Evolutionary conservation across 2,113 vertebrate species (phyloP).

Genomic region (Mystacornis crossleyi): DNA sequence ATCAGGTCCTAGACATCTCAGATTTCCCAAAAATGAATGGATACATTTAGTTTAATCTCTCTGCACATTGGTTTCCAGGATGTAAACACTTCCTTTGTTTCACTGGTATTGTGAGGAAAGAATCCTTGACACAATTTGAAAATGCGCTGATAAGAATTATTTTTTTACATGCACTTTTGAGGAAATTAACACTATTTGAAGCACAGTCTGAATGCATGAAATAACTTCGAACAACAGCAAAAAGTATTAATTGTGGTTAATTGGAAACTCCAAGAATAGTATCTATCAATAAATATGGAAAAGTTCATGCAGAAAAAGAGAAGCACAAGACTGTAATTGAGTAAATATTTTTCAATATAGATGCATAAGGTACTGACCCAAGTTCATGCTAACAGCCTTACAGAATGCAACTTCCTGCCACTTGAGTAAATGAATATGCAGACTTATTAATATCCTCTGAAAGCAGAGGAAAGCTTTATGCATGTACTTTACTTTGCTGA

Average conservation of each 20-base stretch:
- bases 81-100: background rate
- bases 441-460: background rate
- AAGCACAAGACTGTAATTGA: background rate
- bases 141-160: background rate
- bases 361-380: background rate
- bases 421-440: background rate
- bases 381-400: background rate
- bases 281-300: background rate
- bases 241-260: background rate
- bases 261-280: background rate
- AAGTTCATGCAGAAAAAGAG: background rate
- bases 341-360: background rate
- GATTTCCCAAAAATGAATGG: background rate
- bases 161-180: background rate
- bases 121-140: background rate
- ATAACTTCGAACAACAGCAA: background rate
- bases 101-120: background rate
- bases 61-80: background rate
- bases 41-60: conserved; percentile 1
- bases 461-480: background rate
- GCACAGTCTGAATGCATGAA: background rate
- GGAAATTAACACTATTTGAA: background rate
- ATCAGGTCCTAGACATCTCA: background rate
- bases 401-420: background rate
- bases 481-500: background rate